Conservation (phyloP, 2,113 vertebrate genomes). For the Chlorodrepanis virens region DNA sequence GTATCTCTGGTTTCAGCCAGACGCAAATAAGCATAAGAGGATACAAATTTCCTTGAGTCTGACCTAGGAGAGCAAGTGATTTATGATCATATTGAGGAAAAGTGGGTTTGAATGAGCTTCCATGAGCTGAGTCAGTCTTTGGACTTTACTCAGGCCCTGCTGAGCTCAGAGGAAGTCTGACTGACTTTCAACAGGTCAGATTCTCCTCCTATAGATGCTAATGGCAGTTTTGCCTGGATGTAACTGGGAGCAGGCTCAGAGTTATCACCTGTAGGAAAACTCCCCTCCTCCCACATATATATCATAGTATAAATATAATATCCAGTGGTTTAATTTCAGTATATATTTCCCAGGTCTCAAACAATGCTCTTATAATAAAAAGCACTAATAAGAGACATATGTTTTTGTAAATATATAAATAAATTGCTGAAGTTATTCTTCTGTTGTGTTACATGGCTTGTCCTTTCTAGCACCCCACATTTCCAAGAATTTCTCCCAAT, state of each 20-base stretch:
- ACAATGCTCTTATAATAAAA: background rate
- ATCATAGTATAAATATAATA: background rate
- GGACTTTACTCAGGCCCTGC: background rate
- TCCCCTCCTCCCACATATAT: fast-evolving
- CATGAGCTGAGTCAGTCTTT: background rate
- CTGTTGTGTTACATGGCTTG: background rate
- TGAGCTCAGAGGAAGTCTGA: background rate
- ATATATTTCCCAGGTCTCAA: background rate
- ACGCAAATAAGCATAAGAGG: background rate
- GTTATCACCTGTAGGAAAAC: background rate
- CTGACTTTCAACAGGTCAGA: background rate
- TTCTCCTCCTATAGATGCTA: background rate
- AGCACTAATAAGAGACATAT: background rate
- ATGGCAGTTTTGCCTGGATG: background rate
- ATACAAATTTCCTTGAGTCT: background rate
- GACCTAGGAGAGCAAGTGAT: background rate
- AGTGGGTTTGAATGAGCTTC: background rate
- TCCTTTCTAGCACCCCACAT: background rate
- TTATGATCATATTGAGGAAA: background rate
- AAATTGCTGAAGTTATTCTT: background rate
- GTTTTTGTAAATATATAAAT: conserved; percentile 24
- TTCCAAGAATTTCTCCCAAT: background rate
- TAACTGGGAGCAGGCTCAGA: background rate
- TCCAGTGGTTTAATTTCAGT: conserved; percentile 6
- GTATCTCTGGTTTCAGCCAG: background rate